Percentiles rank a stretch among this genome's conserved stretches.
These are phyloP conservation scores for Leucoptera coffeella DNA, from an alignment of 2,888 invertebrate species.

Conservation along the genomic window DNA sequence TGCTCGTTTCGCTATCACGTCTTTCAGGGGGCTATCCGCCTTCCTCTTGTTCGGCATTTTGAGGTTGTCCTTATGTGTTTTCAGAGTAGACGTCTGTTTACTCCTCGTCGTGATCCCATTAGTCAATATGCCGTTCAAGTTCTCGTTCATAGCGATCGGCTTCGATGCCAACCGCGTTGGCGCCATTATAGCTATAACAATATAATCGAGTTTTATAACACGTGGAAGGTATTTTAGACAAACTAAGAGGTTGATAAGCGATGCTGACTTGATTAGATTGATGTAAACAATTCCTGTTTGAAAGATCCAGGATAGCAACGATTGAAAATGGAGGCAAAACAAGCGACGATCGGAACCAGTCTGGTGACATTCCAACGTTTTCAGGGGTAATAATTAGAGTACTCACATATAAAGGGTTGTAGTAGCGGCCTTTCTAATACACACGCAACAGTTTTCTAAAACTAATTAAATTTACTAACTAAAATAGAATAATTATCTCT, in stretches of 20 bases:
- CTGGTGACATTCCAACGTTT: too few relatives aligned
- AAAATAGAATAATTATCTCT: too few relatives aligned
- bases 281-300: conserved; percentile 23
- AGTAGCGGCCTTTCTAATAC: too few relatives aligned
- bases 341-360: conserved; percentile 38
- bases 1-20: conserved; percentile 69
- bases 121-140: conserved; percentile 31
- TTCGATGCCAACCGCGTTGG: conserved; percentile 55
- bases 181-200: conserved; percentile 42
- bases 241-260: too few relatives aligned
- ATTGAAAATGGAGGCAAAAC: conserved; percentile 47
- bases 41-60: conserved; percentile 67
- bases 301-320: too few relatives aligned
- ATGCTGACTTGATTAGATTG: too few relatives aligned
- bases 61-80: conserved; percentile 28
- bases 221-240: conserved; percentile 6
- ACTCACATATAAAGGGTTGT: too few relatives aligned
- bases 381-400: too few relatives aligned
- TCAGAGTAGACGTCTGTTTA: conserved; percentile 48
- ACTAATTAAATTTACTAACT: too few relatives aligned
- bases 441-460: too few relatives aligned
- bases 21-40: conserved; percentile 73
- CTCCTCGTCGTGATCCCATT: conserved; percentile 58
- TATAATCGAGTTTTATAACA: conserved; percentile 1
- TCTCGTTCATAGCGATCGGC: conserved; percentile 39